Evolutionary conservation across 2,888 invertebrate genomes (phyloP), one percentile per base, ranked within the genome.

Genomic region (Drosophila histrio): DNA sequence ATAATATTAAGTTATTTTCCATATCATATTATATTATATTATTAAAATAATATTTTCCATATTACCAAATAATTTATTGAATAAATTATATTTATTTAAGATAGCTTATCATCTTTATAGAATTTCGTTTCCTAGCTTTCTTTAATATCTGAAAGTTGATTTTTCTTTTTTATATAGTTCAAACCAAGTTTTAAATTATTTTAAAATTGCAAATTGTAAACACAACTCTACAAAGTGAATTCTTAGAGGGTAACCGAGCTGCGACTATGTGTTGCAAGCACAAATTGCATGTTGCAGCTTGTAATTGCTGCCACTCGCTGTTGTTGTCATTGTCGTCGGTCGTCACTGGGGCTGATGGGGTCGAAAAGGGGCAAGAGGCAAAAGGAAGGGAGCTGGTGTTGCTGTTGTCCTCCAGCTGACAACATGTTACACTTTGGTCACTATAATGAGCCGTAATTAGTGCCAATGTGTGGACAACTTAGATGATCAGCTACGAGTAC

Each of bases 381-480:
- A 15, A 41, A 11, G 6, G 15, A 6, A 1, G n/a, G 2, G 38
- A 5, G 32, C 1, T 34, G 44, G 21, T 62, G 53, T 17, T 53
- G 62, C 13, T 62, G 80, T 59, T 78, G 76, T 85, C 79, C 82
- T 75, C 86, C 68, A 62, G 74, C 73, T 79, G 87, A 81, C 88
- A 88, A 88, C 85, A 84, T 85, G 85, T 79, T 85, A 85, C 85
- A 85, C 85, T 85, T 85, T 88, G 88, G 85, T 84, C 88, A 85
- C 88, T 77, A 87, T 85, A 85, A 85, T 85, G 85, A 85, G 85
- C 84, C 86, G 84, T 88, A 85, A 85, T 85, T 85, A 88, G 85
- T 88, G 84, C 72, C 66, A 77, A 73, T 81, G 75, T 77, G 82
- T 74, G 78, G 62, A 78, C 80, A 72, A 66, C 68, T 61, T 56